These are phyloP conservation scores for Melitaea athalia DNA, from an alignment of 2,888 invertebrate species.

Conservation along the genomic window DNA sequence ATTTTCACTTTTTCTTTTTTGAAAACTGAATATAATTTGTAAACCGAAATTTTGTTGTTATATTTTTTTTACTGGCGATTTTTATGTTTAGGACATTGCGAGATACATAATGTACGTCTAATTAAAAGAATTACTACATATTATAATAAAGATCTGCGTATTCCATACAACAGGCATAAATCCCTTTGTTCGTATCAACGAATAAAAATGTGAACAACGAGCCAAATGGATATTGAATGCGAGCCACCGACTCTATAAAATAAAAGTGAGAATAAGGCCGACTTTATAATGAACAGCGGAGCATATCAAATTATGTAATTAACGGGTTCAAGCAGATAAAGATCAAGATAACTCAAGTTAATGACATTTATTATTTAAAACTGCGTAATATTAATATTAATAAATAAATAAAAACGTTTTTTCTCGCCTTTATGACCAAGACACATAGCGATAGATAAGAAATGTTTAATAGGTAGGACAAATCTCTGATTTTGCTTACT, in stretches of 20 bases:
- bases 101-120: background rate
- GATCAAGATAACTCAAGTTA: background rate
- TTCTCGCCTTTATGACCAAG: too few relatives aligned
- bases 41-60: too few relatives aligned
- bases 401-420: too few relatives aligned
- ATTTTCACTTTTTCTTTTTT: too few relatives aligned
- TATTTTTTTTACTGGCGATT: too few relatives aligned
- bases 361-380: background rate
- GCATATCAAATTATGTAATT: background rate
- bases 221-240: background rate
- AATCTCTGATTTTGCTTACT: too few relatives aligned
- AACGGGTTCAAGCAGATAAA: background rate
- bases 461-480: too few relatives aligned
- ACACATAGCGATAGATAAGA: too few relatives aligned
- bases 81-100: too few relatives aligned
- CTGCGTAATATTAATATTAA: background rate
- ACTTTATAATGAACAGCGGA: background rate
- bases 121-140: background rate
- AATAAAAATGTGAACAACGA: background rate
- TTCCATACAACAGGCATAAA: background rate
- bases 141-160: background rate
- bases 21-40: too few relatives aligned
- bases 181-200: conserved; percentile 1
- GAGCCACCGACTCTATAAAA: background rate
- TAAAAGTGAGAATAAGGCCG: background rate